Base-by-base conservation (phyloP, 2,797 vertebrate species). In the Clamator glandarius region DNA sequence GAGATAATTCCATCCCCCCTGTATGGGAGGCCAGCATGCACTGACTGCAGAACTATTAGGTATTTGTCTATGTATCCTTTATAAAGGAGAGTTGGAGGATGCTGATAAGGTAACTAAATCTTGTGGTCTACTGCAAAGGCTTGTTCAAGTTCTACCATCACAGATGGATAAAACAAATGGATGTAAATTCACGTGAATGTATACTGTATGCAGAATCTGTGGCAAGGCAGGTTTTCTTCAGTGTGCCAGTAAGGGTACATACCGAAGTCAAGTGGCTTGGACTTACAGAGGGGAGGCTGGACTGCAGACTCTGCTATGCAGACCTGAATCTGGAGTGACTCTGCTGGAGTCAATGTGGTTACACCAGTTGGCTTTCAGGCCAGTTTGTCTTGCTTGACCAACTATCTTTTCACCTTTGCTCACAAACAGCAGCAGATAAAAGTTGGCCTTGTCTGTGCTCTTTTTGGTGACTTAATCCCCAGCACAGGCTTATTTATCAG, bases 381-480 rank as follows among this genome's bases (percentile, higher is more conserved):
- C 66, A 6, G 15, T 66, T 86, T 66, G 67, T 51, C 79, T 92
- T n/a, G 10, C 58, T 94, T 51, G 78, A 81, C 86, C 72, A 73
- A 42, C 82, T 85, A 28, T 82, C 86, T 87, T 74, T 94, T 90
- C 89, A 94, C 96, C 90, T 94, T 91, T 91, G 89, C 82, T 95
- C 51, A 0, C 92, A 95, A 96, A 96, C 82, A 91, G 86, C 93
- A 92, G 95, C 90, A 94, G 94, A 96, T 94, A 90, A 96, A 91
- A 74, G 44, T 31, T 91, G 87, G 72, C 90, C 82, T 95, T 94
- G 91, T 91, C 90, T 95, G 87, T 80, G 74, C 83, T 87, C 78
- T 63, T 79, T 72, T 55, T 91, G 92, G 95, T 76, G 94, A 61
- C 93, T 96, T 95, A 96, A 95, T 95, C 92, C 86, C 54, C 67